Evolutionary conservation across 2,797 vertebrate species (phyloP).

Genomic region (Crypturellus tataupa): DNA sequence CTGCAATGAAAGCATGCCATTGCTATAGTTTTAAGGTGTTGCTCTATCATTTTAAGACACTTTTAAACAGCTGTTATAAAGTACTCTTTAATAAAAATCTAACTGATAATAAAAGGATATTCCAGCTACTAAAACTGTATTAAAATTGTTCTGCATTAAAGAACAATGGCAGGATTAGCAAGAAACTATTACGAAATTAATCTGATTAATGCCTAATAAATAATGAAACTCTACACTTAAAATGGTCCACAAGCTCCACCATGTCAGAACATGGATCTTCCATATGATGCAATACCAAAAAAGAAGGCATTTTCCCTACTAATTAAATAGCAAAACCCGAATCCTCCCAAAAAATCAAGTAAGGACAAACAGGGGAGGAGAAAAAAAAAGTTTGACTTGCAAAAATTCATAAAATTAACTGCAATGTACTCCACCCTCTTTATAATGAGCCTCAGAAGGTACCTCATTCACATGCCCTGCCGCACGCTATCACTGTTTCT

Average conservation of each 20-base stretch:
- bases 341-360: constrained; percentile 77
- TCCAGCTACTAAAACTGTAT: constrained; percentile 61
- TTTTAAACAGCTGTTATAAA: constrained; percentile 50
- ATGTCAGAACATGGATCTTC: constrained; percentile 75
- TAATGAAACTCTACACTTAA: constrained; percentile 70
- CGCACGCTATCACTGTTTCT: background rate
- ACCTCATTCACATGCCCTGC: background rate
- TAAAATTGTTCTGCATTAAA: constrained; percentile 70
- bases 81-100: constrained; percentile 48
- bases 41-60: constrained; percentile 24
- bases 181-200: constrained; percentile 77
- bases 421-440: constrained; percentile 64
- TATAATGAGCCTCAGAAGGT: constrained; percentile 47
- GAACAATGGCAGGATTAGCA: constrained; percentile 78
- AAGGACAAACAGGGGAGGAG: constrained; percentile 73
- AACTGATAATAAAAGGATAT: constrained; percentile 60
- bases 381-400: background rate
- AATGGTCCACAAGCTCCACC: constrained; percentile 77
- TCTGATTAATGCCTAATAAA: constrained; percentile 80
- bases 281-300: constrained; percentile 61
- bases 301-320: constrained; percentile 70
- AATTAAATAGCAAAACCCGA: constrained; percentile 80
- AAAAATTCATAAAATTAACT: constrained; percentile 67
- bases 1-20: background rate
- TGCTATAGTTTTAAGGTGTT: constrained; percentile 29